Conservation (phyloP, 2,797 vertebrate genomes). For the Siniperca obscura region DNA sequence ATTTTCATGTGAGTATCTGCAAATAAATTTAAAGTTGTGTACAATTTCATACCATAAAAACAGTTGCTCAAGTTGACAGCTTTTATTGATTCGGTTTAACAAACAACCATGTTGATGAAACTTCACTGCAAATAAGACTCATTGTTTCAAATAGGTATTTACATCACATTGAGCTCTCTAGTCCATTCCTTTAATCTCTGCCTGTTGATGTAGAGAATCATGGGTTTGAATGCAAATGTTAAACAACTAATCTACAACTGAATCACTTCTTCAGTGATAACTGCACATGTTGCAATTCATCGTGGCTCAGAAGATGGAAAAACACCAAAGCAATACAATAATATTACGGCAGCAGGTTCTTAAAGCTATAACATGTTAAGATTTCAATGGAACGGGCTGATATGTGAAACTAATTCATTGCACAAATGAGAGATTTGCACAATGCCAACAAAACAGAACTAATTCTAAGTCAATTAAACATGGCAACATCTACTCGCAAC, state of each 20-base stretch:
- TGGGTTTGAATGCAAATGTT: conserved; percentile 54
- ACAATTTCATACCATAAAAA: conserved; percentile 21
- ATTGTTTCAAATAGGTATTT: conserved; percentile 62
- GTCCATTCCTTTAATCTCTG: conserved; percentile 25
- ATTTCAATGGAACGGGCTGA: conserved; percentile 43
- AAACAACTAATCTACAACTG: conserved; percentile 58
- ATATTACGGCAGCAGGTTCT: conserved; percentile 60
- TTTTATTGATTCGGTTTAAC: conserved; percentile 76
- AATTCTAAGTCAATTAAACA: conserved; percentile 53
- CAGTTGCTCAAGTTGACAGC: conserved; percentile 54
- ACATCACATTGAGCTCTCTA: conserved; percentile 64
- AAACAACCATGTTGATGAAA: conserved; percentile 68
- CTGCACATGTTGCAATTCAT: conserved; percentile 55
- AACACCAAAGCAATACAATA: conserved; percentile 61
- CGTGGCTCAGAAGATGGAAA: conserved; percentile 68
- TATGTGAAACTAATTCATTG: conserved; percentile 51
- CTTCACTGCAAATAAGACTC: conserved; percentile 72
- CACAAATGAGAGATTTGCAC: conserved; percentile 49
- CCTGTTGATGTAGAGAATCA: conserved; percentile 46
- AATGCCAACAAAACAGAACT: conserved; percentile 24
- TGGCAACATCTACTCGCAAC: conserved; percentile 55
- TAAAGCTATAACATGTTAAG: conserved; percentile 75
- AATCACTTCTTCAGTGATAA: conserved; percentile 58
- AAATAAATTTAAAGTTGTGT: conserved; percentile 49
- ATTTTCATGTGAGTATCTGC: conserved; percentile 22